Percentiles rank a stretch among this genome's conserved stretches.
Evolutionary conservation across 1,140 invertebrate genomes (phyloP).

Genomic region (Drosophila kikkawai): DNA sequence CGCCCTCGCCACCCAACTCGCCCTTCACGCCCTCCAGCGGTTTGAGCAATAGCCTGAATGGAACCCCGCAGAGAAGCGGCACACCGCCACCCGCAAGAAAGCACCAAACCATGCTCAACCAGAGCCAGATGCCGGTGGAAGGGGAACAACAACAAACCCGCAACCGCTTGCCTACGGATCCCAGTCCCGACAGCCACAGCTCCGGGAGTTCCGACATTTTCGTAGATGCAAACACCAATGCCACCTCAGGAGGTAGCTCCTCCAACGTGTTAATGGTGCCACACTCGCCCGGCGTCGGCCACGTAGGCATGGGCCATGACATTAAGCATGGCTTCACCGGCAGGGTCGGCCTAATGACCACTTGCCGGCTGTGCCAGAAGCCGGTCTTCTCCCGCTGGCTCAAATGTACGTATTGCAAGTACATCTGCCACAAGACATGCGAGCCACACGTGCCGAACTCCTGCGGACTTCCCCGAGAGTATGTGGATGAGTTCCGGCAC

Average conservation of each 20-base stretch:
- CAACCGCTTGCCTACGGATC: slow-evolving; percentile 90
- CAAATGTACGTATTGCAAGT: slow-evolving; percentile 98
- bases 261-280: slow-evolving; percentile 88
- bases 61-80: slow-evolving; percentile 70
- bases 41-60: slow-evolving; percentile 60
- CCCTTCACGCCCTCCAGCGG: slow-evolving; percentile 84
- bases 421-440: slow-evolving; percentile 95
- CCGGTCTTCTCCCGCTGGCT: slow-evolving; percentile 94
- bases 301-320: slow-evolving; percentile 93
- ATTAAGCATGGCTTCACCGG: slow-evolving; percentile 95
- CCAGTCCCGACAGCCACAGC: slow-evolving; percentile 86
- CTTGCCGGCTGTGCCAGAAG: slow-evolving; percentile 96
- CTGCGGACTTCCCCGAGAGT: slow-evolving; percentile 94
- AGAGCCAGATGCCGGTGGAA: slow-evolving; percentile 32
- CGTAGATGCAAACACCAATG: slow-evolving; percentile 80
- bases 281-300: slow-evolving; percentile 90
- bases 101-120: slow-evolving; percentile 86
- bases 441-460: slow-evolving; percentile 95
- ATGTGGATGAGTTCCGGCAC: slow-evolving; percentile 92
- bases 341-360: slow-evolving; percentile 94
- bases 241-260: slow-evolving; percentile 29
- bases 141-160: slow-evolving; percentile 77
- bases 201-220: slow-evolving; percentile 86
- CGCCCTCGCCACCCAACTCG: slow-evolving; percentile 83
- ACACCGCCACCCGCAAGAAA: slow-evolving; percentile 92